These are phyloP conservation scores for Vannuccia rotundouncinata DNA, from an alignment of 2,888 invertebrate species.

Conservation along the genomic window DNA sequence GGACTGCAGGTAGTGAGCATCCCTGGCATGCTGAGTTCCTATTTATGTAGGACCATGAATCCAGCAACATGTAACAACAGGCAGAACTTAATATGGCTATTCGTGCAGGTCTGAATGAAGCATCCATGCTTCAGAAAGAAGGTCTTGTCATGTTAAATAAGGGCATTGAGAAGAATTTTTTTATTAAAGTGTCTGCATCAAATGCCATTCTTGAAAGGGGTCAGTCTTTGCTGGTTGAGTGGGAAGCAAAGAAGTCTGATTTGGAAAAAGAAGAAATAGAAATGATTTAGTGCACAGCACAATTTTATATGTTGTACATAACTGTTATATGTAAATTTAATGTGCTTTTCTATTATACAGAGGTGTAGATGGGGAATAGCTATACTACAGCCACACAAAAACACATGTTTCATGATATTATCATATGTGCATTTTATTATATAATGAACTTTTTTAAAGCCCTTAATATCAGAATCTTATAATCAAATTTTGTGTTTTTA, in stretches of 20 bases:
- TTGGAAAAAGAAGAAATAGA: constrained; percentile 23
- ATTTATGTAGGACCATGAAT: not conserved
- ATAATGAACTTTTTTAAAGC: too few species aligned
- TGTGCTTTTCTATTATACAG: too few species aligned
- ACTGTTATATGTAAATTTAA: too few species aligned
- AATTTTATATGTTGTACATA: not conserved
- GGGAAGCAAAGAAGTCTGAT: constrained; percentile 42
- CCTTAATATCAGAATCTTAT: too few species aligned
- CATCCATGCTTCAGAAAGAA: constrained; percentile 13
- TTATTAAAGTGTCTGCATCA: constrained; percentile 4
- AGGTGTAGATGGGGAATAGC: too few species aligned
- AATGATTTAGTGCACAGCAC: not conserved
- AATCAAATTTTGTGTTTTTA: too few species aligned
- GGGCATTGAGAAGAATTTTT: not conserved
- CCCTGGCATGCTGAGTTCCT: not conserved
- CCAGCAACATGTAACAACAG: too few species aligned
- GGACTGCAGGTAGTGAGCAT: not conserved
- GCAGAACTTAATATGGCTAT: constrained; percentile 1
- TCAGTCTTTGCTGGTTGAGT: constrained; percentile 12
- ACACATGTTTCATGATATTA: too few species aligned
- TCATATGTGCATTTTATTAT: too few species aligned
- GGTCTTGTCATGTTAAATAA: constrained; percentile 11
- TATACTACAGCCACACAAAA: too few species aligned
- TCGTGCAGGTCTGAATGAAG: constrained; percentile 21
- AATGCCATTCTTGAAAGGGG: too few species aligned